A percentile compares a stretch with the other conserved stretches of the same genome.
Conservation (phyloP, 2,797 vertebrate species). For the Linurgus olivaceus region DNA sequence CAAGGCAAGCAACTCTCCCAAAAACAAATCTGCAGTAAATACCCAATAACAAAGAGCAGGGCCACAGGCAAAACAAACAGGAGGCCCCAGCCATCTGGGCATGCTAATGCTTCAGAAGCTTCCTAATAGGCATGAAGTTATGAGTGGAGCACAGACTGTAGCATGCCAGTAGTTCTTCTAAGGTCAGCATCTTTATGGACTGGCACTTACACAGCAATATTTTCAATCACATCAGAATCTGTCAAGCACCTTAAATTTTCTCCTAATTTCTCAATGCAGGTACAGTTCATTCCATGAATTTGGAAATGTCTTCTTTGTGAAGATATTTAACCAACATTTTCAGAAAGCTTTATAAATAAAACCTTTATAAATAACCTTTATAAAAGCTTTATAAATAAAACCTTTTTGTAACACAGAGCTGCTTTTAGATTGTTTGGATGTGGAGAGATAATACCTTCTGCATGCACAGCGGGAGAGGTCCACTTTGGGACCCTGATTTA, state of each 20-base stretch:
- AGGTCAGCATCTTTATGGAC: neutral
- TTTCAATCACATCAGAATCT: neutral
- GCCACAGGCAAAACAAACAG: neutral
- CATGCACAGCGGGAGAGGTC: neutral
- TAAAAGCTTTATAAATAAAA: neutral
- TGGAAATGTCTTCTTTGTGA: neutral
- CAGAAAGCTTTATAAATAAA: neutral
- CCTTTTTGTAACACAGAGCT: neutral
- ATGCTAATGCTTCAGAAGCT: neutral
- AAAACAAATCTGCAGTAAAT: neutral
- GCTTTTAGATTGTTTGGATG: neutral
- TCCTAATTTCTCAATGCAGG: neutral
- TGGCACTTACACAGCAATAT: neutral
- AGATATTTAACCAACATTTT: neutral
- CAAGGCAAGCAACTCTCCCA: neutral
- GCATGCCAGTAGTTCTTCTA: neutral
- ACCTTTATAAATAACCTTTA: too few species aligned
- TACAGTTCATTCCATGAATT: neutral
- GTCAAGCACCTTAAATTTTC: rapidly evolving
- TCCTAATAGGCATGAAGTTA: neutral
- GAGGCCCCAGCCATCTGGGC: neutral
- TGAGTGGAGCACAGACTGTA: neutral
- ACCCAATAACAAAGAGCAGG: neutral
- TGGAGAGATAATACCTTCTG: neutral
- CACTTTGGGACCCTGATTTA: neutral